Conservation (phyloP, 2,888 invertebrate genomes). For the Acanthosepion pharaonis region DNA sequence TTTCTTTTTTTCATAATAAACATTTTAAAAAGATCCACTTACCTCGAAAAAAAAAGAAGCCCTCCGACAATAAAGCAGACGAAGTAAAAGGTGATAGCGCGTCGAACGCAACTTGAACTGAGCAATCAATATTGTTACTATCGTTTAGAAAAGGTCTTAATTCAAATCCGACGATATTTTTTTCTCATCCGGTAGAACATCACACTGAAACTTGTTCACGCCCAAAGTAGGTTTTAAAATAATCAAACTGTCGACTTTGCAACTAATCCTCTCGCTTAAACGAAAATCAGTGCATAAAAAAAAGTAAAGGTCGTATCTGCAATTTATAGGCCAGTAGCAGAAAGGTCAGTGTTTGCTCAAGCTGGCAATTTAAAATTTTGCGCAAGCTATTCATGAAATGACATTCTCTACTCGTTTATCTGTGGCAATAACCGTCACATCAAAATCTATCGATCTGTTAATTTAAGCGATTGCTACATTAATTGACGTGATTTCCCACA, state of each 20-base stretch:
- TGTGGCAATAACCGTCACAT: no score
- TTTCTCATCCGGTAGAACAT: not conserved
- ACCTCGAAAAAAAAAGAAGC: not conserved
- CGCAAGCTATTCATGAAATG: no score
- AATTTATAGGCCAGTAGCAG: not conserved
- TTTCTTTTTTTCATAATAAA: no score
- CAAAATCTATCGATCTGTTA: no score
- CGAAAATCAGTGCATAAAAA: not conserved
- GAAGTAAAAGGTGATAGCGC: not conserved
- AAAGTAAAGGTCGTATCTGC: not conserved
- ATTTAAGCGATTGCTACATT: no score
- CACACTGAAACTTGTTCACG: not conserved
- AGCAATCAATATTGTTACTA: not conserved
- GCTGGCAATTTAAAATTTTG: no score
- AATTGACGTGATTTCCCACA: no score
- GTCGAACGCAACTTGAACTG: slow-evolving; percentile 4
- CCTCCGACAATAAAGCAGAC: not conserved
- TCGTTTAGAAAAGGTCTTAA: not conserved
- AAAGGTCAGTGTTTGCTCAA: not conserved
- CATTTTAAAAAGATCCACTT: not conserved
- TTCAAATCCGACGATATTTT: not conserved
- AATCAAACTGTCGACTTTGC: not conserved
- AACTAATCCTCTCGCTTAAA: not conserved
- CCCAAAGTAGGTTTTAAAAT: not conserved
- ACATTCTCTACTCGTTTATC: no score